Evolutionary conservation across 2,888 invertebrate species (phyloP), one percentile per base, ranked within the genome.

Genomic region (Drosophila sordidula): DNA sequence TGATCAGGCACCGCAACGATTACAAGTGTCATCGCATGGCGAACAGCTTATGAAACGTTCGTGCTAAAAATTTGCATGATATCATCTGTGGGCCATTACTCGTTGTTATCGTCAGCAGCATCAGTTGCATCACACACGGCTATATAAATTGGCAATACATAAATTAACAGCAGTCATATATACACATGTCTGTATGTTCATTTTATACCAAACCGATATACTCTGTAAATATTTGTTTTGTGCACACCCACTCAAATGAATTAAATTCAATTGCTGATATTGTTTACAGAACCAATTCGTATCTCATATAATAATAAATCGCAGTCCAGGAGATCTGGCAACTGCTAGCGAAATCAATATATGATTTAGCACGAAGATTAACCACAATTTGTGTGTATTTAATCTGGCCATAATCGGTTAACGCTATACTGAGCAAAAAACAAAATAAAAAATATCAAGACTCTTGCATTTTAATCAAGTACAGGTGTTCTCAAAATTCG

Each of bases 51-150:
- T 69, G 73, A 65, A 78, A 62, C 47, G 49, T 36, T 65, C 36
- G 66, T 34, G 49, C 75, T 85, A 85, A 85, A 87, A 78, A 75
- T 75, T 67, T 55, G 55, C 76, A 86, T 83, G 82, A 86, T 88
- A 83, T 83, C 82, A 83, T 83, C 83, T 68, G 39, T 39, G 36
- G 36, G 36, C 12, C 39, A 54, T 50, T 59, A 54, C 50, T 61
- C 46, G 70, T 64, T 50, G 70, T 66, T 46, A 61, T 44, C 58
- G 38, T 46, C 63, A 77, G 51, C 74, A 44, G 58, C 56, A 44
- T 54, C 56, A 61, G 55, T 57, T 56, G 55, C 71, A 73, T 70
- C 73, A 51, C 69, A 51, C 69, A 70, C 39, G 54, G 16, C 58
- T 65, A 54, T 61, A 77, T 56, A 62, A 65, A 55, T 58, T 56